Percentiles rank a stretch among this genome's conserved stretches.
These are phyloP conservation scores for Tiliacea aurago DNA, from an alignment of 2,888 invertebrate species.

Conservation along the genomic window DNA sequence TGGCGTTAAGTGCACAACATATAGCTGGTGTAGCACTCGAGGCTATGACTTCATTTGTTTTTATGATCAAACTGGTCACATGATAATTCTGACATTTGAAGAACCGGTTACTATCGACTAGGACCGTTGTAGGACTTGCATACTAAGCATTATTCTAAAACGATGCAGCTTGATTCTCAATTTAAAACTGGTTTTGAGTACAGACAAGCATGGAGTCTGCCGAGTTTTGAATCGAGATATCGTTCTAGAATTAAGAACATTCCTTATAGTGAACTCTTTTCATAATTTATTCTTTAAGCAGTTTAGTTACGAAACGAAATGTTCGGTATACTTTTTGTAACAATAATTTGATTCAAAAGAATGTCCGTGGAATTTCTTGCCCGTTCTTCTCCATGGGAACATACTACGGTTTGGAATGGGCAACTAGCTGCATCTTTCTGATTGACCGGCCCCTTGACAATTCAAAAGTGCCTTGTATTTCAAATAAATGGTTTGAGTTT, in stretches of 20 bases:
- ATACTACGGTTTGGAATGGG: no score
- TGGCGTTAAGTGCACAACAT: slow-evolving; percentile 15
- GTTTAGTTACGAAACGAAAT: no score
- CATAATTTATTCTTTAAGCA: neutral
- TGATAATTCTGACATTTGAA: slow-evolving; percentile 30
- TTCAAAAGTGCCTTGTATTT: no score
- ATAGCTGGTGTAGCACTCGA: slow-evolving; percentile 4
- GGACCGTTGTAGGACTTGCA: neutral
- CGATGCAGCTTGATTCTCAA: slow-evolving; percentile 6
- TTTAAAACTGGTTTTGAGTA: slow-evolving; percentile 11
- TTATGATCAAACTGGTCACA: slow-evolving; percentile 14
- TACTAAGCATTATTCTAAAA: slow-evolving; percentile 4
- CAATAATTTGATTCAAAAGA: no score
- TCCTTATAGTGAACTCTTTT: neutral
- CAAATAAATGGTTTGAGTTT: no score
- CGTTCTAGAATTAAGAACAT: neutral
- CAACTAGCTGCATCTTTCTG: no score
- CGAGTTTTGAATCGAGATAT: neutral
- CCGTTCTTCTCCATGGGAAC: no score
- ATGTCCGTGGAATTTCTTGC: no score
- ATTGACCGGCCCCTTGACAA: no score
- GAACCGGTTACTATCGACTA: slow-evolving; percentile 6
- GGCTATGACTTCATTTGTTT: slow-evolving; percentile 36
- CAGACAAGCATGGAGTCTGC: neutral
- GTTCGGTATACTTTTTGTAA: neutral